phyloP scores from a whole-genome alignment of 2,113 vertebrate genomes.

The Papio anubis region DNA sequence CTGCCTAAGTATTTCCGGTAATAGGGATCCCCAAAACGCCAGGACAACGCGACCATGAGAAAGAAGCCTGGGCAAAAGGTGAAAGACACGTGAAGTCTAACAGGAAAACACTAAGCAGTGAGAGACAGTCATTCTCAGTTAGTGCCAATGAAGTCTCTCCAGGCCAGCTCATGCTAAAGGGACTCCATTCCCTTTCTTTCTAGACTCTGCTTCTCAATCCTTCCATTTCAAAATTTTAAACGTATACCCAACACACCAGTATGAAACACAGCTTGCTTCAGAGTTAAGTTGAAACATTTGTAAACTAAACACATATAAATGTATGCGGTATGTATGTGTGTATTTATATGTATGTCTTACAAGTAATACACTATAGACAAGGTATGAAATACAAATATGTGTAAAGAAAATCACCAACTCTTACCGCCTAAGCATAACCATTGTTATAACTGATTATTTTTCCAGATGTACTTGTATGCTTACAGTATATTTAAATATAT shows the following conservation, averaged over 20 bases:
- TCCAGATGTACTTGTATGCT: background rate
- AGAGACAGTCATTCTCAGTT: background rate
- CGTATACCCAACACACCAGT: background rate
- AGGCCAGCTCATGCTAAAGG: background rate
- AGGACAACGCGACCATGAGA: background rate
- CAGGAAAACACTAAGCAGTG: background rate
- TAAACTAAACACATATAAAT: background rate
- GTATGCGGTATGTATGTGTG: background rate
- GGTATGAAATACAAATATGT: background rate
- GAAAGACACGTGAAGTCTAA: background rate
- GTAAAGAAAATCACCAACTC: background rate
- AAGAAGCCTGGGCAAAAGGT: background rate
- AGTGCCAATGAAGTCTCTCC: fast-evolving
- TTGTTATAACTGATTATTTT: background rate
- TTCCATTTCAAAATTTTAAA: background rate
- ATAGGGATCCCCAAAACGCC: background rate
- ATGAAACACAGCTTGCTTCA: background rate
- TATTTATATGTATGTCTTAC: background rate
- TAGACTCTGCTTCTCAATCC: background rate
- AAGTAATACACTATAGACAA: background rate
- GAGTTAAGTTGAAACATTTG: background rate
- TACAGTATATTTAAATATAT: background rate
- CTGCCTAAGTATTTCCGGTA: background rate
- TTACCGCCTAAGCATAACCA: background rate
- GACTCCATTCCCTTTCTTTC: background rate